Conservation (phyloP, 2,113 vertebrate genomes). For the Poecile atricapillus region DNA sequence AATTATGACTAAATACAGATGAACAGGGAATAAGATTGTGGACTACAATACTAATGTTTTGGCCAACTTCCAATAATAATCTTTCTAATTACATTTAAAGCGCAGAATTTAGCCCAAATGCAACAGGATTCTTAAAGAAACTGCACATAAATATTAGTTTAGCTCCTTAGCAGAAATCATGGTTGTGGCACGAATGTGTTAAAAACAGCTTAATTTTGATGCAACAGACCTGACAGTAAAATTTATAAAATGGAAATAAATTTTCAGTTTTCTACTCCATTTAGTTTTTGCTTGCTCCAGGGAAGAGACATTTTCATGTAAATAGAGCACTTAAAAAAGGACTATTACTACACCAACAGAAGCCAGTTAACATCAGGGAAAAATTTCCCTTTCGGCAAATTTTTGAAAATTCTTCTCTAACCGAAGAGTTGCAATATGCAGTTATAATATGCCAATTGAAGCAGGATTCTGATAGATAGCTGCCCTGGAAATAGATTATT, state of each 20-base stretch:
- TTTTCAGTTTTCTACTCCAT: background rate
- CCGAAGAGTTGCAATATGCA: no score
- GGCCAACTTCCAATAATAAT: background rate
- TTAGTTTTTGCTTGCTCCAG: background rate
- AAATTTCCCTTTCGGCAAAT: background rate
- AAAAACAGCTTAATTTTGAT: background rate
- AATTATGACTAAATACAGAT: fast-evolving
- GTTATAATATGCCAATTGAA: background rate
- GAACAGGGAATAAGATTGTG: background rate
- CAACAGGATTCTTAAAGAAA: background rate
- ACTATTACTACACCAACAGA: background rate
- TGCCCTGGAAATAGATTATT: background rate
- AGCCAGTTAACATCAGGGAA: background rate
- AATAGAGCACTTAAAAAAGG: background rate
- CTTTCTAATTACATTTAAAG: background rate
- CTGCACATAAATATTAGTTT: background rate
- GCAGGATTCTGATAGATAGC: background rate
- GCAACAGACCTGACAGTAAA: background rate
- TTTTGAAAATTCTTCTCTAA: background rate
- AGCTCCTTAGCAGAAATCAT: background rate
- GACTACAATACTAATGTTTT: background rate
- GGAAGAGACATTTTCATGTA: background rate
- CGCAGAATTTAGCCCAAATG: background rate
- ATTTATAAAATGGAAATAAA: background rate
- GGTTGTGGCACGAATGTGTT: background rate